These are phyloP conservation scores for Trematocara marginatum DNA, from an alignment of 2,113 vertebrate species.

Conservation along the genomic window DNA sequence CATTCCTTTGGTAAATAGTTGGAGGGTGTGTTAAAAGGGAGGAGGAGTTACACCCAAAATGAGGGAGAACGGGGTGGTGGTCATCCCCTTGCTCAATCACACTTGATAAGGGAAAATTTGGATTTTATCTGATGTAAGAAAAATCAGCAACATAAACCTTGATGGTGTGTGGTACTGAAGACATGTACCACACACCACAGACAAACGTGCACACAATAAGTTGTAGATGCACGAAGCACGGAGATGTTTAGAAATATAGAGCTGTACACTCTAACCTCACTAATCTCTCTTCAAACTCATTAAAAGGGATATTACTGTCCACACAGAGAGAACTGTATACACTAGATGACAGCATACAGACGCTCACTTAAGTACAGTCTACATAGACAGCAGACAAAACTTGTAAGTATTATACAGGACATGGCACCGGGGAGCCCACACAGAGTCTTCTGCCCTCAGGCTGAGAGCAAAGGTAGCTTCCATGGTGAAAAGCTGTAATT, in stretches of 20 bases:
- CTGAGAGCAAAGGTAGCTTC: slow-evolving; percentile 7
- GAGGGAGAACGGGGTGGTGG: background rate
- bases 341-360: slow-evolving; percentile 23
- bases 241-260: background rate
- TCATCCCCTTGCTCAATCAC: background rate
- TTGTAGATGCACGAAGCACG: background rate
- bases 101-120: slow-evolving; percentile 23
- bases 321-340: slow-evolving; percentile 18
- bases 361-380: slow-evolving; percentile 34
- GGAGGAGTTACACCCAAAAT: slow-evolving; percentile 6
- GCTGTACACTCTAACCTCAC: background rate
- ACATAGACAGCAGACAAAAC: slow-evolving; percentile 47
- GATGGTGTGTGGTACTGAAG: background rate
- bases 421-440: slow-evolving; percentile 46
- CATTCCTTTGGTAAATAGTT: slow-evolving; percentile 1
- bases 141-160: background rate
- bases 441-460: background rate
- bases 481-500: slow-evolving; percentile 14
- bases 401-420: slow-evolving; percentile 38
- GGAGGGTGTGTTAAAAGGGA: background rate
- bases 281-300: slow-evolving; percentile 30
- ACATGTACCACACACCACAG: background rate
- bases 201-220: background rate
- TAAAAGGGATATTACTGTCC: slow-evolving; percentile 20
- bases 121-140: background rate